Conservation (phyloP, 2,797 vertebrate genomes). For the Scyliorhinus canicula region DNA sequence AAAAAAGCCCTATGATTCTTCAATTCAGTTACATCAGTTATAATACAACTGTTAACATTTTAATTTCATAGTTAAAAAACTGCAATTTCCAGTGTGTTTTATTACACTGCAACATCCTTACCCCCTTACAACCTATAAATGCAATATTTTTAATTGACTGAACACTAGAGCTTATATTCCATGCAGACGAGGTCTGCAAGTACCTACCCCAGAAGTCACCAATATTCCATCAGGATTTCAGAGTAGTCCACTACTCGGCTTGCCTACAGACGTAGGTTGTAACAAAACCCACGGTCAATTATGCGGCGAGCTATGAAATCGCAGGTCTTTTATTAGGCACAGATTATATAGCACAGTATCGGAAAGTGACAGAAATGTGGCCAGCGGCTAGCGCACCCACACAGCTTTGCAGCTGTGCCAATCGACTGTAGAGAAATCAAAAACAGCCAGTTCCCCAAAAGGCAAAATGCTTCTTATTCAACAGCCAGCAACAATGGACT, state of each 20-base stretch:
- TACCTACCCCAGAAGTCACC: background rate
- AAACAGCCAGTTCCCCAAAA: constrained; percentile 30
- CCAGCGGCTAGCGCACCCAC: background rate
- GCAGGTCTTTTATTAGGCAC: constrained; percentile 21
- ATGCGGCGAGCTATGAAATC: background rate
- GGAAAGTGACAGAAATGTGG: background rate
- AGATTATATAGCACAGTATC: background rate
- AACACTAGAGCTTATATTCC: constrained; percentile 13
- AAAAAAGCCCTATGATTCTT: constrained; percentile 9
- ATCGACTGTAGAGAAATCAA: background rate
- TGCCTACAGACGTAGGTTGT: background rate
- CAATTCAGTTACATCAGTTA: constrained; percentile 31
- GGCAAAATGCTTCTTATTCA: background rate
- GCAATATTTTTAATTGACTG: constrained; percentile 11
- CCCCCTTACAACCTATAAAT: background rate
- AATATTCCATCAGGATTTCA: constrained; percentile 17
- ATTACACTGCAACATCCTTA: background rate
- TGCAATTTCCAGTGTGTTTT: constrained; percentile 4
- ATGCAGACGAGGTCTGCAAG: background rate
- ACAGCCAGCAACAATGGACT: background rate
- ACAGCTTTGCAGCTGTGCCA: background rate
- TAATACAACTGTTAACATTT: constrained; percentile 24
- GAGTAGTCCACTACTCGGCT: background rate
- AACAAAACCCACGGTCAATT: background rate
- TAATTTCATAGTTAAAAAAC: constrained; percentile 11